Conservation (phyloP, 2,797 vertebrate genomes). For the Poecilia velifera region DNA sequence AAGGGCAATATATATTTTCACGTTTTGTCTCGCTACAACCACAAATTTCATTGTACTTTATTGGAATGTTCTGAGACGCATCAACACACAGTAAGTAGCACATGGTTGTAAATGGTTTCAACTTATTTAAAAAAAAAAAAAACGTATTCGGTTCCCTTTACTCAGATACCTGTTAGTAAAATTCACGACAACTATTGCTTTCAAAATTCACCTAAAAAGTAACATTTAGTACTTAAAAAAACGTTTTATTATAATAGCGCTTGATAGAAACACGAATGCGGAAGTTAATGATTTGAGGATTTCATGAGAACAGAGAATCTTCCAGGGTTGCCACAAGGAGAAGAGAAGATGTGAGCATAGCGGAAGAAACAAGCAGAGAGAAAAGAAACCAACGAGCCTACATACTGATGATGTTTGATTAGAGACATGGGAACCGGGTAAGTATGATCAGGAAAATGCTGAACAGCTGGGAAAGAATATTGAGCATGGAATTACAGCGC, state of each 20-base stretch:
- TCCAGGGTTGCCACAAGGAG: neutral
- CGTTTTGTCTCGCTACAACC: neutral
- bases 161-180: neutral
- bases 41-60: neutral
- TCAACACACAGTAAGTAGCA: neutral
- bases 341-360: neutral
- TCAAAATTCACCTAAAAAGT: neutral
- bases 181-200: neutral
- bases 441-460: neutral
- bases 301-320: neutral
- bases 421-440: neutral
- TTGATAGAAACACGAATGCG: neutral
- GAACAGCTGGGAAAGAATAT: neutral
- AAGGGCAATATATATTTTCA: neutral
- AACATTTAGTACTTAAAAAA: neutral
- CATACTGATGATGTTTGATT: neutral
- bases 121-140: neutral
- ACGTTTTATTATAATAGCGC: neutral
- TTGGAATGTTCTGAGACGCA: neutral
- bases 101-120: neutral
- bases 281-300: neutral
- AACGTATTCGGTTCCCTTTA: neutral
- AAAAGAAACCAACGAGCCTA: neutral
- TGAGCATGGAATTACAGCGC: neutral
- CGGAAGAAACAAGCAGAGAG: neutral